Base-by-base conservation (phyloP, 2,797 vertebrate species). In the Acanthurus tractus region DNA sequence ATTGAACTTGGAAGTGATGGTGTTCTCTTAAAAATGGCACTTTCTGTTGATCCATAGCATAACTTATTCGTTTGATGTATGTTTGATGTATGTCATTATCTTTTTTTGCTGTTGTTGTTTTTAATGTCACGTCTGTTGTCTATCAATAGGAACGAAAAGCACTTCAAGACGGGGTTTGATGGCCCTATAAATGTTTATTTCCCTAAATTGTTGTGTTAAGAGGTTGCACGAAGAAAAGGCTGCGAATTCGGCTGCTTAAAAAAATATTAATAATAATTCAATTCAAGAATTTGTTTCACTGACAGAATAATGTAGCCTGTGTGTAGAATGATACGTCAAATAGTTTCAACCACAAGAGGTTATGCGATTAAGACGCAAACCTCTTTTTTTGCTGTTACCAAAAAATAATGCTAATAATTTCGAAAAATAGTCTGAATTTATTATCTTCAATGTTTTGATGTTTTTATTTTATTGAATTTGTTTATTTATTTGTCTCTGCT, bases 351-450 rank as follows among this genome's bases (percentile, higher is more conserved):
- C 59, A 69, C 49, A 52, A 69, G 59, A 42, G 63, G 58, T 67
- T 68, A 62, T 53, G 46, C 15, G 34, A 77, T 78, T 81, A 58
- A 56, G 66, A 81, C 58, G 84, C 66, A 78, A 83, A 53, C 82
- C 76, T 81, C 79, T 34, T 49, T 65, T 63, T 95, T 95, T 94
- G 95, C 96, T 96, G 95, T 95, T 94, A 97, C 96, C 96, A 97
- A 97, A 96, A 65, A 78, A 70, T 52, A 76, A 49, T 42, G 56
- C 92, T 89, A 89, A 93, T 93, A 89, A 94, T 91, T 95, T 95
- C 68, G 63, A 70, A 70, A 83, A 85, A 81, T 79, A 85, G 67
- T 65, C 82, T 70, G 75, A 87, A 87, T 87, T 34, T 34, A 34
- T 80, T 88, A 82, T 78, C 76, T 72, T 89, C 40, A 74, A 65